Base-by-base conservation (phyloP, 2,113 vertebrate genomes). In the Hydrochoerus hydrochaeris region DNA sequence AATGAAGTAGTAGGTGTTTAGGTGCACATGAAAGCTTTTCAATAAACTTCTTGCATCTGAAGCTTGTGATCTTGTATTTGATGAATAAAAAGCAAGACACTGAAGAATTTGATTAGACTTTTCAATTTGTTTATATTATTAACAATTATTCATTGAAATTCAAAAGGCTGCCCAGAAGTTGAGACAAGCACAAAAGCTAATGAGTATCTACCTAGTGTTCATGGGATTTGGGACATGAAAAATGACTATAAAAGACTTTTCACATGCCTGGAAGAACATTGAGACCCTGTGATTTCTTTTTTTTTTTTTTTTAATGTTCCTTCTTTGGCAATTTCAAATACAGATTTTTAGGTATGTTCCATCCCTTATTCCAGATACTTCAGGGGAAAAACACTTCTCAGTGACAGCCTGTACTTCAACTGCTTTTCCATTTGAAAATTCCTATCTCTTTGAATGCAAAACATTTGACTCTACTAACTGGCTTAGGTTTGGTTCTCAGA, bases 51-150 rank as follows among this genome's bases (percentile, higher is more conserved):
- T 83, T 89, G 35, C 75, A 91, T 93, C 94, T 94, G 83, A 83
- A 87, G 75, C 16, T 85, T 88, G 44, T 60, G 86, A 89, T 96
- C n/a, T 78, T 94, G 85, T 91, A 88, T 89, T 93, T 89, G 93
- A 97, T 96, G 94, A 96, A 88, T 71, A 91, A 90, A 96, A 94
- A 67, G 32, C 73, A 97, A 95, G 90, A 80, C 65, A 95, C 26
- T 96, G 88, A 96, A 69, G 71, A 94, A 97, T 97, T 93, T 97
- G 41, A 82, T 95, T 89, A 95, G 46, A 83, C 16, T 95, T 95
- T 88, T 57, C 57, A 93, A 95, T 96, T 90, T 90, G 60, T 62
- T 87, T 92, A 73, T 77, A 44, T 96, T 95, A 96, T 88, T 90
- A 95, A 88, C 41, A 91, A 89, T 65, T 86, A 71, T 62, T 90